These are phyloP conservation scores for Leuciscus idus DNA, from an alignment of 2,113 vertebrate genomes.

Conservation along the genomic window DNA sequence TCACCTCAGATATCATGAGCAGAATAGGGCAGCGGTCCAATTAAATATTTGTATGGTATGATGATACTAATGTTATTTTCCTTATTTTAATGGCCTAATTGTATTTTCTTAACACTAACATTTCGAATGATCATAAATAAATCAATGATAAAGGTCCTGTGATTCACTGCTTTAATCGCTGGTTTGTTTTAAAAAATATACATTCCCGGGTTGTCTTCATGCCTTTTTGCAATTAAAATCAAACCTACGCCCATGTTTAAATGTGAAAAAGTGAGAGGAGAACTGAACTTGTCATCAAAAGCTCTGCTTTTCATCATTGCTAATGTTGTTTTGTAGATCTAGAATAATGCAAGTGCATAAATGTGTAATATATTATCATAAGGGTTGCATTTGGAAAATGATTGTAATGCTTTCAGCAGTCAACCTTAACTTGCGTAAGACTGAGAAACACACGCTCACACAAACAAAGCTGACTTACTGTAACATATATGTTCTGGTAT, in stretches of 20 bases:
- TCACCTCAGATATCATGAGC: too few species aligned
- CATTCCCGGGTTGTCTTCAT: background rate
- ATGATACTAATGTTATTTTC: background rate
- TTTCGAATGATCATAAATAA: background rate
- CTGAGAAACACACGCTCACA: background rate
- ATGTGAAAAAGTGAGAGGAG: background rate
- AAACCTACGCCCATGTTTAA: background rate
- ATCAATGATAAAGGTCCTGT: background rate
- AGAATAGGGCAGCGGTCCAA: too few species aligned
- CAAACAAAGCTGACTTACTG: background rate
- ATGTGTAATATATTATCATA: conserved; percentile 26
- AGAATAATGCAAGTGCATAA: conserved; percentile 20
- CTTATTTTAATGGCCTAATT: background rate
- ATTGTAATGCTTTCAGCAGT: conserved; percentile 20
- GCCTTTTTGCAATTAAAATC: background rate
- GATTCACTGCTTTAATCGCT: background rate
- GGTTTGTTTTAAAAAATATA: background rate
- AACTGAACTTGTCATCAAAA: conserved; percentile 32
- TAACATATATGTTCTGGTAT: background rate
- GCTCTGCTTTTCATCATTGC: conserved; percentile 32
- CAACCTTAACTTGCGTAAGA: background rate
- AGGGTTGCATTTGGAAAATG: conserved; percentile 22
- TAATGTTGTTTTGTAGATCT: conserved; percentile 37
- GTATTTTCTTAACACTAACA: background rate
- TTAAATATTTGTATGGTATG: too few species aligned